phyloP scores from a whole-genome alignment of 2,113 vertebrate genomes.

The Aspidoscelis tigris region DNA sequence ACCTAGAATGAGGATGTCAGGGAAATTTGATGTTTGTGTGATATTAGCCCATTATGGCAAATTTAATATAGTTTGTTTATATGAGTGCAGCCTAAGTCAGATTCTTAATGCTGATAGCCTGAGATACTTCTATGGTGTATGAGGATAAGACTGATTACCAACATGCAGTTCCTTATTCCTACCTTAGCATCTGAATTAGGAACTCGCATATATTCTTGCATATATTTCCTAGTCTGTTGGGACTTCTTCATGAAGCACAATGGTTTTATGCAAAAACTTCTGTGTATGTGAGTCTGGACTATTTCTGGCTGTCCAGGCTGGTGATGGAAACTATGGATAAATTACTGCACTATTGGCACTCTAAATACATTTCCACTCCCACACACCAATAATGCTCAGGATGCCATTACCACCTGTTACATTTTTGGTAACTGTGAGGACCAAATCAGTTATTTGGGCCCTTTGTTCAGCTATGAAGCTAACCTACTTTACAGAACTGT shows the following conservation, averaged over 20 bases:
- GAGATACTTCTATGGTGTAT: too few species aligned
- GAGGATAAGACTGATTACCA: background rate
- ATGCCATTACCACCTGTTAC: background rate
- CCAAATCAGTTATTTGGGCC: background rate
- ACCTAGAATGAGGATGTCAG: too few species aligned
- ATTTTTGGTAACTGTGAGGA: background rate
- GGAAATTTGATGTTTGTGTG: too few species aligned
- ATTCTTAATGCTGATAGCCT: background rate
- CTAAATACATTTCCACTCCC: too few species aligned
- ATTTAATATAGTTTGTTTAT: background rate
- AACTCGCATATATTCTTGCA: background rate
- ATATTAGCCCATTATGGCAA: background rate
- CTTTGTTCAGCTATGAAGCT: background rate
- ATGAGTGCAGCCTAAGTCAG: background rate
- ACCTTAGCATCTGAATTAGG: background rate
- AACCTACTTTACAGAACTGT: background rate
- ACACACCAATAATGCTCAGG: too few species aligned
- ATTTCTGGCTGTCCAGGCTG: background rate
- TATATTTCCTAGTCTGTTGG: background rate
- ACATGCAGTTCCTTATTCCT: background rate
- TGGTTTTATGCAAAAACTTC: background rate
- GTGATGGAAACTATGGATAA: background rate
- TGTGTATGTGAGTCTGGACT: background rate
- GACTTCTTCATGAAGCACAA: background rate
- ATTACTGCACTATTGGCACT: background rate